Conservation (phyloP, 2,888 invertebrate species). For the Tuta absoluta region DNA sequence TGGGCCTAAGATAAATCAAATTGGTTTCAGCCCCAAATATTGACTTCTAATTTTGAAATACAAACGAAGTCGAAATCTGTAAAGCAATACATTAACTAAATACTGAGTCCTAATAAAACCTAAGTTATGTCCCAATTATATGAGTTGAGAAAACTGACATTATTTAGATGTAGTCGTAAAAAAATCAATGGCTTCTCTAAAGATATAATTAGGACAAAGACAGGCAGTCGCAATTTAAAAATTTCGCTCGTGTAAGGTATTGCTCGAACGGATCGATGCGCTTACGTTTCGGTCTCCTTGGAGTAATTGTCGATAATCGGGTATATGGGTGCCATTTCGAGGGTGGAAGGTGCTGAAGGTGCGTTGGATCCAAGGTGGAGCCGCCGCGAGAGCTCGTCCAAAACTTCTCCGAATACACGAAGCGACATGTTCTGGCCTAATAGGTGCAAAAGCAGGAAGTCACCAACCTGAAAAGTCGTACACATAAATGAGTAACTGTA, state of each 20-base stretch:
- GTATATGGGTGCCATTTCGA: conserved; percentile 93
- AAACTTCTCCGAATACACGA: conserved; percentile 88
- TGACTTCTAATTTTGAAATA: not conserved
- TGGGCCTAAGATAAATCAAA: not conserved
- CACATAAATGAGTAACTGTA: not conserved
- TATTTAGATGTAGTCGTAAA: conserved; percentile 17
- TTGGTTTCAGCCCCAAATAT: not conserved
- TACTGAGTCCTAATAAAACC: conserved; percentile 28
- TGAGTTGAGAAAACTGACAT: conserved; percentile 37
- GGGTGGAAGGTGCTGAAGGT: conserved; percentile 92
- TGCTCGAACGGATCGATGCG: conserved; percentile 28
- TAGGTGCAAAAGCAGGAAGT: conserved; percentile 91
- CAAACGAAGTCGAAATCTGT: not conserved
- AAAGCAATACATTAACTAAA: conserved; percentile 27
- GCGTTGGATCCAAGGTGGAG: conserved; percentile 87
- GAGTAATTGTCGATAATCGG: conserved; percentile 89
- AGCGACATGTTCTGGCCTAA: conserved; percentile 93
- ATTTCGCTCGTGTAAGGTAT: conserved; percentile 24
- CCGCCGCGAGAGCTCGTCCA: conserved; percentile 88
- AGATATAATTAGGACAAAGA: conserved; percentile 39
- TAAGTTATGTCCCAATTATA: conserved; percentile 37
- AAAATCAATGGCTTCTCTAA: conserved; percentile 36
- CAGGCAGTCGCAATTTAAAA: conserved; percentile 25
- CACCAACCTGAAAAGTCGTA: conserved; percentile 85
- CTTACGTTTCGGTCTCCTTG: conserved; percentile 92